A percentile compares a stretch with the other conserved stretches of the same genome.
Evolutionary conservation across 1,140 invertebrate genomes (phyloP).

Genomic region (Sminthurides bifidus): DNA sequence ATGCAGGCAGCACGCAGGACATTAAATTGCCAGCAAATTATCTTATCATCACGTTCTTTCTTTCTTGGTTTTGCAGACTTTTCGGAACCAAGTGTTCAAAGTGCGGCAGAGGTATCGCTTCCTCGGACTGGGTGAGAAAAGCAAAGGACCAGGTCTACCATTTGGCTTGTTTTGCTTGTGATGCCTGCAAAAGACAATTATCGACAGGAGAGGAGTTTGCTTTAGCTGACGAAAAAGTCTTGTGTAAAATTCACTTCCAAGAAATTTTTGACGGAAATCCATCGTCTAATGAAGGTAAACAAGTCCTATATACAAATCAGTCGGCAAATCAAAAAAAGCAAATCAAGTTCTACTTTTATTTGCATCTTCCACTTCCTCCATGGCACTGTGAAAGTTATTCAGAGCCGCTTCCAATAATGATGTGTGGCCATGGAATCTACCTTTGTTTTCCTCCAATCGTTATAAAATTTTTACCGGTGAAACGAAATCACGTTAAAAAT

Average conservation of each 20-base stretch:
- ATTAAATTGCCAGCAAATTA: no score
- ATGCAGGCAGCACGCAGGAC: no score
- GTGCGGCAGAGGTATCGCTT: constrained; percentile 78
- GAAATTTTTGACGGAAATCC: constrained; percentile 70
- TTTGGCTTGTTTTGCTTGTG: constrained; percentile 95
- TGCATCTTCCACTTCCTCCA: no score
- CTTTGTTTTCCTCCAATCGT: no score
- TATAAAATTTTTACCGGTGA: no score
- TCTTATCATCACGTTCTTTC: no score
- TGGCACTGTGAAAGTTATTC: no score
- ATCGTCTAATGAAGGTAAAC: constrained; percentile 26
- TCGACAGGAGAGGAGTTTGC: constrained; percentile 97
- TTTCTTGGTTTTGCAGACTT: constrained; percentile 56
- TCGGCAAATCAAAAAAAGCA: no score
- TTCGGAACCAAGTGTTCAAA: constrained; percentile 94
- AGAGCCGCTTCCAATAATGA: no score
- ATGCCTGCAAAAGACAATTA: constrained; percentile 89
- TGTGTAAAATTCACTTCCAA: constrained; percentile 92
- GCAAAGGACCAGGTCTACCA: constrained; percentile 77
- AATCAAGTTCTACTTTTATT: no score
- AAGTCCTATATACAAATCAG: not conserved
- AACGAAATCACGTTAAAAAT: no score
- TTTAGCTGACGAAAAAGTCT: constrained; percentile 75
- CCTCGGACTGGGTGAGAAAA: constrained; percentile 92
- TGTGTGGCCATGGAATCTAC: no score